phyloP scores from a whole-genome alignment of 2,888 invertebrate species.

The Sycophila texana region DNA sequence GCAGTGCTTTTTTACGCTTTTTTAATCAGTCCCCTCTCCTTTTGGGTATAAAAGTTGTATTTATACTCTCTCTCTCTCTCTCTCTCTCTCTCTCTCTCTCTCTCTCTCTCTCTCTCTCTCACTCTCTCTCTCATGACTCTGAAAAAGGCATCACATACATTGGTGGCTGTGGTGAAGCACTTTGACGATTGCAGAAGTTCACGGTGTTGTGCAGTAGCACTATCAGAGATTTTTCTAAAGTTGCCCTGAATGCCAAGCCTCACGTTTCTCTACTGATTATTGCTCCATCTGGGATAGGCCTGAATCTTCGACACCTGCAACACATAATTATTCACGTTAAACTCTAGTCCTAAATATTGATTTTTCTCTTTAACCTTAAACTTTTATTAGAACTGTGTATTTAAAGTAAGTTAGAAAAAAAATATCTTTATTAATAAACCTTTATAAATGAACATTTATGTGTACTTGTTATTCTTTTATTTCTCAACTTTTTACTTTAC shows the following conservation, averaged over 20 bases:
- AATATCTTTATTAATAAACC: no score
- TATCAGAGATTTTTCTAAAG: constrained; percentile 65
- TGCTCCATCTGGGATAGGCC: constrained; percentile 72
- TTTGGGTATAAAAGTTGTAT: constrained; percentile 61
- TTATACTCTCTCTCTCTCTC: constrained; percentile 58
- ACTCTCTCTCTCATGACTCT: constrained; percentile 52
- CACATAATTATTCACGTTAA: background rate
- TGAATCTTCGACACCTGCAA: constrained; percentile 72
- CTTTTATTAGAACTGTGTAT: no score
- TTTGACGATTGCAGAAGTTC: constrained; percentile 62
- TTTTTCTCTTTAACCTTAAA: background rate
- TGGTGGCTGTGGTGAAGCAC: constrained; percentile 67
- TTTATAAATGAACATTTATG: no score
- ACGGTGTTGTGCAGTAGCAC: constrained; percentile 55
- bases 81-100: constrained; percentile 42
- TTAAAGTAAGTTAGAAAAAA: no score
- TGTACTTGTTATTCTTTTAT: no score
- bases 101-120: constrained; percentile 40
- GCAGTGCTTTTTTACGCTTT: constrained; percentile 9
- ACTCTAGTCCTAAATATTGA: background rate
- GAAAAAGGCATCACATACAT: constrained; percentile 69
- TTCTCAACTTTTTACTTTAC: no score
- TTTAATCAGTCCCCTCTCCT: constrained; percentile 26
- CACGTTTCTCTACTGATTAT: constrained; percentile 73
- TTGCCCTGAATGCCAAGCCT: constrained; percentile 65